These are phyloP conservation scores for Malurus elegans DNA, from an alignment of 2,113 vertebrate genomes.

Conservation along the genomic window DNA sequence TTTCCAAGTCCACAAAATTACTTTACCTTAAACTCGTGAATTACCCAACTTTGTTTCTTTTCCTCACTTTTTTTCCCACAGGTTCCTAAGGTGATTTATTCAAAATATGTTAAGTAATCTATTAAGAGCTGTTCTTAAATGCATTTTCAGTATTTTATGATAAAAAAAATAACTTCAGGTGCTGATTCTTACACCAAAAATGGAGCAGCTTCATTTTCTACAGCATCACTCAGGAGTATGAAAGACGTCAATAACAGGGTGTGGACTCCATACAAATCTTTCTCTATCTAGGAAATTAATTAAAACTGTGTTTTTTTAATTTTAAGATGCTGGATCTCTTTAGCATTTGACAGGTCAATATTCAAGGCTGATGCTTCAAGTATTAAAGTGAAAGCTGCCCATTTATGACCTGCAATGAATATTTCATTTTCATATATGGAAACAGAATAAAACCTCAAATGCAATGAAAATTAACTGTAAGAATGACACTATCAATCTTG, in stretches of 20 bases:
- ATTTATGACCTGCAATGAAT: neutral
- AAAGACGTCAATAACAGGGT: neutral
- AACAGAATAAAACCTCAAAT: neutral
- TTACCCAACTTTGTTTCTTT: neutral
- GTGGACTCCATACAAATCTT: neutral
- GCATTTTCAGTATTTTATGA: neutral
- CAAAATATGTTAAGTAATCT: neutral
- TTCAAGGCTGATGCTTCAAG: neutral
- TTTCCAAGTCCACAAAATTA: conserved; percentile 30
- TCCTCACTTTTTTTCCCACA: neutral
- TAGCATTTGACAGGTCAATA: neutral
- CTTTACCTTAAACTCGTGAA: neutral
- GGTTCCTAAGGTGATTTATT: neutral
- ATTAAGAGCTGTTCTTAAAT: neutral
- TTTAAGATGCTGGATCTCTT: neutral
- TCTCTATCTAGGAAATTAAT: neutral
- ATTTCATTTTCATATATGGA: neutral
- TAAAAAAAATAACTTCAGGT: neutral
- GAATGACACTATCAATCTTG: neutral
- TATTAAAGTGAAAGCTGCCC: neutral
- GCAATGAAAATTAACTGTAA: neutral
- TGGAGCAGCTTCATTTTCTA: neutral
- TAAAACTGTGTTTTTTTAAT: neutral
- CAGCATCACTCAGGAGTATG: neutral
- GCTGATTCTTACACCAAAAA: neutral